Conservation (phyloP, 2,888 invertebrate genomes). For the Tenthredo distinguenda region DNA sequence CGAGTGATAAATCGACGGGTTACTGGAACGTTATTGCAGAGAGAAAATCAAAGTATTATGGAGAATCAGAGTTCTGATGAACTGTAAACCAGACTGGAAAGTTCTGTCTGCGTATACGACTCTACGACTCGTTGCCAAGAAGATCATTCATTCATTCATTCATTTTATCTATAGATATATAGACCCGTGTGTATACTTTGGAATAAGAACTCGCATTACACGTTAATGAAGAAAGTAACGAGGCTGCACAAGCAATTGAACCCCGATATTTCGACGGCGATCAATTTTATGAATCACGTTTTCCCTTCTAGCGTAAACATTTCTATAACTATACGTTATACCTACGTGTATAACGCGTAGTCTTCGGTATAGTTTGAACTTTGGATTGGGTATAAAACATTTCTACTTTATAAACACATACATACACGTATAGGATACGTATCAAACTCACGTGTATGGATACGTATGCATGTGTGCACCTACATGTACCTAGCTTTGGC, state of each 20-base stretch:
- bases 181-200: not conserved
- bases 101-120: not conserved
- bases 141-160: not conserved
- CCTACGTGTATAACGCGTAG: too few relatives aligned
- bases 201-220: not conserved
- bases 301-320: not conserved
- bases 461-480: too few relatives aligned
- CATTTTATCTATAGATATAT: not conserved
- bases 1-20: not conserved
- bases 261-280: not conserved
- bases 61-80: not conserved
- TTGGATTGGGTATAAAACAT: not conserved
- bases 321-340: not conserved
- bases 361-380: not conserved
- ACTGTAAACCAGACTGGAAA: not conserved
- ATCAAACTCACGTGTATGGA: not conserved
- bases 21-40: not conserved
- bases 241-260: constrained; percentile 17
- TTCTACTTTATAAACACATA: not conserved
- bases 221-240: not conserved
- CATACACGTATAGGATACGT: not conserved
- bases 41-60: constrained; percentile 6
- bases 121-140: constrained; percentile 8
- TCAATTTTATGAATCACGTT: not conserved
- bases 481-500: not conserved